Conservation (phyloP, 2,797 vertebrate species). For the Sebastes itinus region DNA sequence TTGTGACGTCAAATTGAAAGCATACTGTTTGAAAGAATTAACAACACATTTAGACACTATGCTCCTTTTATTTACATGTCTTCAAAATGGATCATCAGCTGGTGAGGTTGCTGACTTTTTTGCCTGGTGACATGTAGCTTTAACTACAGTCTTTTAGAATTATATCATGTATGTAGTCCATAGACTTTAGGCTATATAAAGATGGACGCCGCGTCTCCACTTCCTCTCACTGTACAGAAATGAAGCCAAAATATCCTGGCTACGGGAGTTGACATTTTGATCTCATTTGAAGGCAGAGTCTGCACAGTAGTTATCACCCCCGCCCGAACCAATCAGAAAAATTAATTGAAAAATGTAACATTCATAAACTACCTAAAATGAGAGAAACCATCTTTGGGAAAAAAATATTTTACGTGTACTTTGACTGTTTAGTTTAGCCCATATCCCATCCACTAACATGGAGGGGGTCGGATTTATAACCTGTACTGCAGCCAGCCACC, state of each 20-base stretch:
- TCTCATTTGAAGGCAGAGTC: too few relatives aligned
- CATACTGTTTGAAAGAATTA: not conserved
- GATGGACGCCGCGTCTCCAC: too few relatives aligned
- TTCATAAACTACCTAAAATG: not conserved
- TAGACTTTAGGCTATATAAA: too few relatives aligned
- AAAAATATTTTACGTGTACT: not conserved
- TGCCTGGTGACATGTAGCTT: not conserved
- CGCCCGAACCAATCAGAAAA: not conserved
- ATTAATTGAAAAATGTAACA: not conserved
- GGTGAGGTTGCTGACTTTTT: not conserved
- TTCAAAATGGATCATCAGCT: not conserved
- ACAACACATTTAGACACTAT: not conserved
- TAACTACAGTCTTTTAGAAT: not conserved
- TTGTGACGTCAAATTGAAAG: not conserved
- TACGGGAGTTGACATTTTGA: too few relatives aligned
- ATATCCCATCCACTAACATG: not conserved
- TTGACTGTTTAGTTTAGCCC: not conserved
- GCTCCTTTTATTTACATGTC: not conserved
- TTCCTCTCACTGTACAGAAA: too few relatives aligned
- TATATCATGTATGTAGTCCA: not conserved
- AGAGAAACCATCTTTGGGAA: too few relatives aligned
- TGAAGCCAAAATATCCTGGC: too few relatives aligned
- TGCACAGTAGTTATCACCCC: too few relatives aligned
- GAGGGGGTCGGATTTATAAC: not conserved
- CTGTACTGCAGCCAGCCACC: not conserved